Base-by-base conservation (phyloP, 2,888 invertebrate genomes). In the Salticus scenicus region DNA sequence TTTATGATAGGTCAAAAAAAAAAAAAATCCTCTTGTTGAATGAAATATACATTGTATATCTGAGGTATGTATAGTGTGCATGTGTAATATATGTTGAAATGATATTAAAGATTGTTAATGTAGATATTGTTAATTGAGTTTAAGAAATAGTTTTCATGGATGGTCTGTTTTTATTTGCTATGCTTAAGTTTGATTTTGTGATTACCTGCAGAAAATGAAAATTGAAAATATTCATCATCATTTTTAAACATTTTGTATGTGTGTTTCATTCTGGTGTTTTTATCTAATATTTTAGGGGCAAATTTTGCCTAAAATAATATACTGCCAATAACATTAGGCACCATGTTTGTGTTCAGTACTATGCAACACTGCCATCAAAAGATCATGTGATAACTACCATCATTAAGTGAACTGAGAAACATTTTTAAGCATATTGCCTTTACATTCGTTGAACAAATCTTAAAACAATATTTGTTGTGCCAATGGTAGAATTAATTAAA, bases 281-380 rank as follows among this genome's bases (percentile, higher is more conserved):
- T n/a, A n/a, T n/a, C n/a, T n/a, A n/a, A n/a, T n/a, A n/a, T 71
- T 76, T 33, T 41, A 71, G 71, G 71, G 71, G 69, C 24, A 30
- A n/a, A 42, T 64, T 17, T 47, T 14, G 75, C 75, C 64, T 75
- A 63, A 42, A 70, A 33, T 37, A 47, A 76, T 33, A 77, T 69
- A 78, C 78, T 78, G 78, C 78, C 78, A 84, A 33, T 31, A 69
- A 73, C 69, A 57, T 51, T 69, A 10, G 42, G 71, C 77, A 84
- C 84, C 78, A 78, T 70, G 63, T 81, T 66, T 72, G 77, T 84
- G 84, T 84, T 84, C 78, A 84, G 69, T 78, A 74, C 84, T 84
- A 83, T 72, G 31, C 64, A 77, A 33, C 84, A 84, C 84, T 84
- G 84, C 84, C 84, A 84, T 74, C 67, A 78, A 84, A 67, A 73